These are phyloP conservation scores for Clarias fuscus DNA, from an alignment of 2,797 vertebrate genomes.

Conservation along the genomic window DNA sequence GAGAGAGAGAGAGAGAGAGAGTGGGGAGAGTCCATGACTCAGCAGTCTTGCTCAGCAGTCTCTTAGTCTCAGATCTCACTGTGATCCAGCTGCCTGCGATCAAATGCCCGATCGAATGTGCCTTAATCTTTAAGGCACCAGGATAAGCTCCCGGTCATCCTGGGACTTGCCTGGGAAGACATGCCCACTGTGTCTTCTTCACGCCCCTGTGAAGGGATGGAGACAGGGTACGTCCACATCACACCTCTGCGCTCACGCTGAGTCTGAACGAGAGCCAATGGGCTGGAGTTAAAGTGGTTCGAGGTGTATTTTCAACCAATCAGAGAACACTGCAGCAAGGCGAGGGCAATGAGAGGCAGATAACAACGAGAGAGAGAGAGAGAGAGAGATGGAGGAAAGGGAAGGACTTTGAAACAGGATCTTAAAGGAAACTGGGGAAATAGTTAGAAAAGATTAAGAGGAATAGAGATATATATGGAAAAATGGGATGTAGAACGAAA, in stretches of 20 bases:
- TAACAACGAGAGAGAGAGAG: slow-evolving; percentile 14
- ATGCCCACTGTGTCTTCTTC: slow-evolving; percentile 32
- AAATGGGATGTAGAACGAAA: background rate
- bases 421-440: slow-evolving; percentile 31
- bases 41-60: slow-evolving; percentile 44
- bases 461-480: background rate
- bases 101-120: slow-evolving; percentile 48
- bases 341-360: slow-evolving; percentile 57
- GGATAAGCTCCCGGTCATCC: slow-evolving; percentile 47
- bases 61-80: slow-evolving; percentile 44
- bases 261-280: slow-evolving; percentile 65
- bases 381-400: slow-evolving; percentile 43
- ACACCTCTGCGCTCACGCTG: slow-evolving; percentile 56
- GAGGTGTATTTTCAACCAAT: slow-evolving; percentile 69
- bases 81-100: slow-evolving; percentile 37
- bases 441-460: slow-evolving; percentile 18
- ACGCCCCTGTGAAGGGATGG: slow-evolving; percentile 14
- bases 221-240: slow-evolving; percentile 62
- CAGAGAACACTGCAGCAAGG: slow-evolving; percentile 73
- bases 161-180: slow-evolving; percentile 40
- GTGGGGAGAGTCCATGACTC: slow-evolving; percentile 51
- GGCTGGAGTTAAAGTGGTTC: slow-evolving; percentile 64
- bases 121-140: slow-evolving; percentile 47
- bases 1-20: background rate
- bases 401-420: slow-evolving; percentile 51